Evolutionary conservation across 2,888 invertebrate genomes (phyloP).

Genomic region (Cataglyphis altisquamis): DNA sequence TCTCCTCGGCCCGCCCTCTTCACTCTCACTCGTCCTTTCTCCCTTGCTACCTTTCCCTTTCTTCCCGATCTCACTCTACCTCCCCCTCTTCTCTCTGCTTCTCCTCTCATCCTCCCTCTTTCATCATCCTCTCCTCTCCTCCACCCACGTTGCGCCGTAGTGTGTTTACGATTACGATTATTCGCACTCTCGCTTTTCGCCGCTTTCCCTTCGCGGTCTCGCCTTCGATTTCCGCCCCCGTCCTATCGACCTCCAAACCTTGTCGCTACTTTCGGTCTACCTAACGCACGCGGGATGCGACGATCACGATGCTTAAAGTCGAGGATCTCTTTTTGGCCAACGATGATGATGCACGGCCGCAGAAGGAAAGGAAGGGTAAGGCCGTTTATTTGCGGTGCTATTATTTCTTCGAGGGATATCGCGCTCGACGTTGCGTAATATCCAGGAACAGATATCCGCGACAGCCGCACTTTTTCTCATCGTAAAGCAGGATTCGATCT

Average conservation of each 20-base stretch:
- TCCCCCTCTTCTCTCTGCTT: slow-evolving; percentile 10
- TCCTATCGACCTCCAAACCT: slow-evolving; percentile 67
- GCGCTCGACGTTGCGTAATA: slow-evolving; percentile 31
- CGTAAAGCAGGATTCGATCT: not conserved
- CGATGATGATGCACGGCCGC: slow-evolving; percentile 13
- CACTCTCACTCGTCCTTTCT: slow-evolving; percentile 38
- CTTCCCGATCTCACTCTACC: slow-evolving; percentile 28
- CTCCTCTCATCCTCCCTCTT: not conserved
- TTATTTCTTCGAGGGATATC: slow-evolving; percentile 28
- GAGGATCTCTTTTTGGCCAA: slow-evolving; percentile 20
- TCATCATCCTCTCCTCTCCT: not conserved
- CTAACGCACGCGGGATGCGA: slow-evolving; percentile 22
- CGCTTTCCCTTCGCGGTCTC: slow-evolving; percentile 46
- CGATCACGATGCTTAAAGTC: slow-evolving; percentile 40
- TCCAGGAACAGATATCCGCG: not conserved
- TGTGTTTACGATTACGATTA: slow-evolving; percentile 73
- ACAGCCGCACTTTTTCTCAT: not conserved
- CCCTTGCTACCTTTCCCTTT: slow-evolving; percentile 32
- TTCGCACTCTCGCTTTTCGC: slow-evolving; percentile 64
- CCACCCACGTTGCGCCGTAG: slow-evolving; percentile 52
- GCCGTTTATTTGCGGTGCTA: slow-evolving; percentile 34
- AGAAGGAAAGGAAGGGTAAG: slow-evolving; percentile 1
- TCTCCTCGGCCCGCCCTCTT: slow-evolving; percentile 39
- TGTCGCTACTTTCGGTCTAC: slow-evolving; percentile 55
- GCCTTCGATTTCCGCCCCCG: slow-evolving; percentile 58